Evolutionary conservation across 2,888 invertebrate species (phyloP).

Genomic region (Orthosia incerta): DNA sequence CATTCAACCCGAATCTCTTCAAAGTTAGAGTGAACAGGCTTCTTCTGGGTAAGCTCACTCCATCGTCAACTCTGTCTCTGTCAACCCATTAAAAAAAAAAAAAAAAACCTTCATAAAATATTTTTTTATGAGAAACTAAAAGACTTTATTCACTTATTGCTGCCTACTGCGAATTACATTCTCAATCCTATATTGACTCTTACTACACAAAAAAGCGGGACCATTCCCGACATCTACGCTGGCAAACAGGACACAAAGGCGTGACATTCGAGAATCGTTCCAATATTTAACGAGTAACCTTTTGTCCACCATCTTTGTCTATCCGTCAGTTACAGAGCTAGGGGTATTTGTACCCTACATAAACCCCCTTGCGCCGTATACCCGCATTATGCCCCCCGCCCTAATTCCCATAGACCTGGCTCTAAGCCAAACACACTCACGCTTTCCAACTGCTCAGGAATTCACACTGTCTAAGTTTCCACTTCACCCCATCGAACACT

Average conservation of each 20-base stretch:
- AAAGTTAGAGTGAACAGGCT: too few species aligned
- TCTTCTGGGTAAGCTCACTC: too few species aligned
- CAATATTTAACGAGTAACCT: constrained; percentile 54
- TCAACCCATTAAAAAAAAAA: too few species aligned
- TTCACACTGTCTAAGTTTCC: constrained; percentile 33
- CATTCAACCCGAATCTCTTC: too few species aligned
- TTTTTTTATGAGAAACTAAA: background rate
- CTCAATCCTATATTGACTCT: background rate
- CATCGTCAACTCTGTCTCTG: too few species aligned
- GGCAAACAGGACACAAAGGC: constrained; percentile 37
- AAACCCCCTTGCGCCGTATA: constrained; percentile 63
- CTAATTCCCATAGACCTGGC: constrained; percentile 71
- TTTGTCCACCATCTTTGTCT: constrained; percentile 56
- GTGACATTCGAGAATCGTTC: constrained; percentile 46
- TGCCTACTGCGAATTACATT: background rate
- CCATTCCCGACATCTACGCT: background rate
- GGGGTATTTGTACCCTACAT: constrained; percentile 26
- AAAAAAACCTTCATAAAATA: background rate
- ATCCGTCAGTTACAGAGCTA: constrained; percentile 49
- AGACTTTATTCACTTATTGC: background rate
- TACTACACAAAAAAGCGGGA: constrained; percentile 6
- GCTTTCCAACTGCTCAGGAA: constrained; percentile 47
- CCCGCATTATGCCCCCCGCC: constrained; percentile 73
- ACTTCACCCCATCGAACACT: constrained; percentile 30
- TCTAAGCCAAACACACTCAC: constrained; percentile 65